Evolutionary conservation across 2,797 vertebrate species (phyloP).

Genomic region (Ctenopoma kingsleyae): DNA sequence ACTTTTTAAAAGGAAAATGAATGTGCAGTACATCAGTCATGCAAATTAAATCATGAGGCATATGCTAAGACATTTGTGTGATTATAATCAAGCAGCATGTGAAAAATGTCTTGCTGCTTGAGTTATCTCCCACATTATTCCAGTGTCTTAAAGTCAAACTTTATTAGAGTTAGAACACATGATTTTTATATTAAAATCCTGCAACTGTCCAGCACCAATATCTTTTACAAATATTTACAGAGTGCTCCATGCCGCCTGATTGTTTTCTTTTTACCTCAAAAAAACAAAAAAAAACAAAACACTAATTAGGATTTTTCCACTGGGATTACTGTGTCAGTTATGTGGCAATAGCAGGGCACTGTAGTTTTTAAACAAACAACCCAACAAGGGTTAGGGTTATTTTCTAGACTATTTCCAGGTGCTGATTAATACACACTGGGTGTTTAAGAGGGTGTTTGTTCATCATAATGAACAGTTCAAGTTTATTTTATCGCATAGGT

Average conservation of each 20-base stretch:
- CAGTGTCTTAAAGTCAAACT: background rate
- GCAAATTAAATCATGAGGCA: constrained; percentile 39
- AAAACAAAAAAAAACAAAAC: background rate
- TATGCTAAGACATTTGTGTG: constrained; percentile 38
- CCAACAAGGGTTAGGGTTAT: background rate
- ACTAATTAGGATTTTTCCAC: background rate
- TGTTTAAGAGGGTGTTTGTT: background rate
- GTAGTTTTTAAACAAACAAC: background rate
- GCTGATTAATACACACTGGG: background rate
- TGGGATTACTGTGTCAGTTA: background rate
- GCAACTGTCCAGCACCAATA: background rate
- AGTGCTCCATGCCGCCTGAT: too few relatives aligned
- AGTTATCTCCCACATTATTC: background rate
- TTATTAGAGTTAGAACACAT: background rate
- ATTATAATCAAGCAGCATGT: constrained; percentile 31
- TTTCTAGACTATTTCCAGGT: background rate
- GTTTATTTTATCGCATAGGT: too few relatives aligned
- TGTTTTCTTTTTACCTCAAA: background rate
- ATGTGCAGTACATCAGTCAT: constrained; percentile 28
- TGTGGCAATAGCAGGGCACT: background rate
- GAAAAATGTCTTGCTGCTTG: constrained; percentile 14
- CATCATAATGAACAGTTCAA: background rate
- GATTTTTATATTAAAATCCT: background rate
- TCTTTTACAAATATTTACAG: too few relatives aligned
- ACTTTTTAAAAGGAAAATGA: constrained; percentile 38